Percentiles rank a stretch among this genome's conserved stretches.
Evolutionary conservation across 1,140 invertebrate genomes (phyloP).

Genomic region (Phenacoccus solenopsis): DNA sequence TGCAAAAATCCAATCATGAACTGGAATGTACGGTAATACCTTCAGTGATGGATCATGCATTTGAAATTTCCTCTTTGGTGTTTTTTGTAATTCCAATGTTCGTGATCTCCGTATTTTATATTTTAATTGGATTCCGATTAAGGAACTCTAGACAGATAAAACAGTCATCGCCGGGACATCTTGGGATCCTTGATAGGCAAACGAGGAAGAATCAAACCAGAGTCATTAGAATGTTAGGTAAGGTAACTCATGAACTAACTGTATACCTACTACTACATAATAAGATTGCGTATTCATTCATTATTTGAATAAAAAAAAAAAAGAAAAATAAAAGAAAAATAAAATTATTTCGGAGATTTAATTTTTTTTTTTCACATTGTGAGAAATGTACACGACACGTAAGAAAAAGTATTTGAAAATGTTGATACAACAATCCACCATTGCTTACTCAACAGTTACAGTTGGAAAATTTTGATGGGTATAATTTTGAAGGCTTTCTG

Average conservation of each 20-base stretch:
- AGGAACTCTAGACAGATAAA: constrained; percentile 45
- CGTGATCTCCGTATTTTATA: constrained; percentile 68
- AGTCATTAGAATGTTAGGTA: constrained; percentile 53
- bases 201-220: constrained; percentile 36
- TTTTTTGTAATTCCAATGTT: constrained; percentile 80
- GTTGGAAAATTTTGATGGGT: no score
- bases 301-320: background rate
- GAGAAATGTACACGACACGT: no score
- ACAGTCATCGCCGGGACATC: constrained; percentile 19
- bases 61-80: constrained; percentile 68
- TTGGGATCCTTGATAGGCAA: constrained; percentile 19
- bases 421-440: no score
- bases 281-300: no score
- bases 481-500: no score
- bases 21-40: constrained; percentile 35
- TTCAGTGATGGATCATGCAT: constrained; percentile 54
- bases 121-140: constrained; percentile 65
- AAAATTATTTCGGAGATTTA: no score
- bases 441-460: no score
- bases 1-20: constrained; percentile 32
- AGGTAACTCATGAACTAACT: constrained; percentile 33
- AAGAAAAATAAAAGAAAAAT: background rate
- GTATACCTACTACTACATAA: no score
- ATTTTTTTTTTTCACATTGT: no score
- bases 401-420: no score